These are phyloP conservation scores for Oncorhynchus clarkii DNA, from an alignment of 2,113 vertebrate genomes.

Conservation along the genomic window DNA sequence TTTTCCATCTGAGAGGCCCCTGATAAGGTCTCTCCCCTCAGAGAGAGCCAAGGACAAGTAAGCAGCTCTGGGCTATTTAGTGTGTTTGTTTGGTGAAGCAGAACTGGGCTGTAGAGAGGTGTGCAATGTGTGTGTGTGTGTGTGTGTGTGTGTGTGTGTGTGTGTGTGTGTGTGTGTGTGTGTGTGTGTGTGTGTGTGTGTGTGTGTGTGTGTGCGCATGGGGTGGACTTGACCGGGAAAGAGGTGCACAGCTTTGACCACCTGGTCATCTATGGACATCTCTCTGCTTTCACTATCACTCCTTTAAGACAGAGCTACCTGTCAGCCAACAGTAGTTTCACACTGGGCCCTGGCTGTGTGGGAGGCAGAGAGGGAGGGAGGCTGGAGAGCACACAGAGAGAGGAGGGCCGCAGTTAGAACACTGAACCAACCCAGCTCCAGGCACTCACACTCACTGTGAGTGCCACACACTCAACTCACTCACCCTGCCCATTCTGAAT, in stretches of 20 bases:
- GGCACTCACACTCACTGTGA: conserved; percentile 55
- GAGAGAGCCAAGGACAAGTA: conserved; percentile 56
- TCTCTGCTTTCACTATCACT: not conserved
- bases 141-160: not conserved
- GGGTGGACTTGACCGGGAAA: not conserved
- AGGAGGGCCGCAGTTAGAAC: conserved; percentile 9
- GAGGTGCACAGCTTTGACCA: not conserved
- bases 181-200: conserved; percentile 9
- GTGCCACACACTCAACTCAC: conserved; percentile 47
- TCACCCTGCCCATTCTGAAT: conserved; percentile 57
- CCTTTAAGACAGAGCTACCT: not conserved
- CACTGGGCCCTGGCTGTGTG: not conserved
- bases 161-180: not conserved
- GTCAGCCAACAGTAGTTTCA: not conserved
- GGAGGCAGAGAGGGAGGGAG: conserved; percentile 24
- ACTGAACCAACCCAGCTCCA: conserved; percentile 28
- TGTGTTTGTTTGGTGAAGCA: not conserved
- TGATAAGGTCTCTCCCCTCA: conserved; percentile 62
- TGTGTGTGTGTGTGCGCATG: too few relatives aligned
- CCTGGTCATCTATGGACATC: not conserved
- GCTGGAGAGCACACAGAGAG: conserved; percentile 44
- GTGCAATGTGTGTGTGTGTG: conserved; percentile 1
- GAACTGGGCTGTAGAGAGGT: not conserved
- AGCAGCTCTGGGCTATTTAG: conserved; percentile 45
- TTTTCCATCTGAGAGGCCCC: conserved; percentile 62